Conservation (phyloP, 1,140 invertebrate genomes). For the Metaphire vulgaris region DNA sequence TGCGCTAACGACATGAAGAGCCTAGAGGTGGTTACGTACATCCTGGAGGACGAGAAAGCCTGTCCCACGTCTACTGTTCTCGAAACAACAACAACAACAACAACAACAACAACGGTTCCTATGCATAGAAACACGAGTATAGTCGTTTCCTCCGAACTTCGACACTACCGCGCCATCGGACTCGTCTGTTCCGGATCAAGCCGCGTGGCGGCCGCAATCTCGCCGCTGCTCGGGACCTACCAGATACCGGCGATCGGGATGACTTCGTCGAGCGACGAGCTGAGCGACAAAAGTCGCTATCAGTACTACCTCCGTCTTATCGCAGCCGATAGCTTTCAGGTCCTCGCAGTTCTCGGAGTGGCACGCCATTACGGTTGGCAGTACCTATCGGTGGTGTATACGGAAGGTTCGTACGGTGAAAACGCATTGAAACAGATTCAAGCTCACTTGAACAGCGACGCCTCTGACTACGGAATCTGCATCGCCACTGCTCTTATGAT, state of each 20-base stretch:
- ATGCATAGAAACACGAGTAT: too few species aligned
- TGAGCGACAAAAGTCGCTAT: slow-evolving; percentile 42
- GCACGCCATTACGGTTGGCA: slow-evolving; percentile 59
- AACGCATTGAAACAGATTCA: slow-evolving; percentile 54
- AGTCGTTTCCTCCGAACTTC: neutral
- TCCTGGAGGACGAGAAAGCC: slow-evolving; percentile 59
- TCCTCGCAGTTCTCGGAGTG: slow-evolving; percentile 63
- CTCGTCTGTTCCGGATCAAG: slow-evolving; percentile 32
- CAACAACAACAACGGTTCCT: too few species aligned
- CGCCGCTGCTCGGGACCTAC: slow-evolving; percentile 57
- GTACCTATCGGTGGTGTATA: too few species aligned
- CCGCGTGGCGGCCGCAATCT: slow-evolving; percentile 62
- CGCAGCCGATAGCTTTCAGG: slow-evolving; percentile 55
- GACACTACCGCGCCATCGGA: neutral
- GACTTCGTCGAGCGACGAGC: slow-evolving; percentile 8
- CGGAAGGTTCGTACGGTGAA: slow-evolving; percentile 66
- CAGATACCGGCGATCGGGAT: slow-evolving; percentile 58
- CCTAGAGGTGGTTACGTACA: too few species aligned
- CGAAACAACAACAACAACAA: too few species aligned
- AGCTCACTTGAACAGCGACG: neutral
- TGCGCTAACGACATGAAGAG: slow-evolving; percentile 69
- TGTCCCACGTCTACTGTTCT: neutral
- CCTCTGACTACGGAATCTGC: too few species aligned
- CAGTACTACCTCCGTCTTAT: slow-evolving; percentile 45
- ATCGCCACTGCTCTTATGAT: neutral